Conservation (phyloP, 2,113 vertebrate species). For the Myanophis thanlyinensis region DNA sequence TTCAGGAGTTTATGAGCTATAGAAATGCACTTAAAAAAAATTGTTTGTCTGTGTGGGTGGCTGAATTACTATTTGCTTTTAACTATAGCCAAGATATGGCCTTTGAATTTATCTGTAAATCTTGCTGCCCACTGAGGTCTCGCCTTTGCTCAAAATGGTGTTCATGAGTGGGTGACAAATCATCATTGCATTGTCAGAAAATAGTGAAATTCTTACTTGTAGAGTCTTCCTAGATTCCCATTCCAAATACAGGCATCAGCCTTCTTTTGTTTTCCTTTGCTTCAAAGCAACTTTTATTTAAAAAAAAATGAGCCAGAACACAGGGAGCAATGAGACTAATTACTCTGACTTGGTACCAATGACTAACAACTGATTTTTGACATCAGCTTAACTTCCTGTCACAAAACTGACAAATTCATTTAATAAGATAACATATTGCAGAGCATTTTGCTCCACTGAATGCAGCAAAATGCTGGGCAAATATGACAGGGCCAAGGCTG, state of each 20-base stretch:
- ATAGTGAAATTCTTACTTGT: neutral
- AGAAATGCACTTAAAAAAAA: neutral
- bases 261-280: neutral
- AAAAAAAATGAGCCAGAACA: neutral
- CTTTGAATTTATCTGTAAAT: neutral
- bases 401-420: conserved; percentile 7
- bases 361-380: conserved; percentile 18
- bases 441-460: neutral
- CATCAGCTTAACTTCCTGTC: neutral
- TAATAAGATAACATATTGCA: conserved; percentile 10
- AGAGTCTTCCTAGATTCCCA: neutral
- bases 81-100: neutral
- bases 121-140: neutral
- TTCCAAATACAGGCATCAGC: neutral
- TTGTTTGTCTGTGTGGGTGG: neutral
- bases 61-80: neutral
- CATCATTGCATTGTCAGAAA: neutral
- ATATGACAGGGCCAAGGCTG: neutral
- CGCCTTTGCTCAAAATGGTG: neutral
- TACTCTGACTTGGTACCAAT: conserved; percentile 8
- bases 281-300: neutral
- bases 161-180: neutral
- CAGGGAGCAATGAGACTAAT: neutral
- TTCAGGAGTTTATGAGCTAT: neutral
- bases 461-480: neutral